Conservation (phyloP, 2,113 vertebrate species). For the Peromyscus maniculatus region DNA sequence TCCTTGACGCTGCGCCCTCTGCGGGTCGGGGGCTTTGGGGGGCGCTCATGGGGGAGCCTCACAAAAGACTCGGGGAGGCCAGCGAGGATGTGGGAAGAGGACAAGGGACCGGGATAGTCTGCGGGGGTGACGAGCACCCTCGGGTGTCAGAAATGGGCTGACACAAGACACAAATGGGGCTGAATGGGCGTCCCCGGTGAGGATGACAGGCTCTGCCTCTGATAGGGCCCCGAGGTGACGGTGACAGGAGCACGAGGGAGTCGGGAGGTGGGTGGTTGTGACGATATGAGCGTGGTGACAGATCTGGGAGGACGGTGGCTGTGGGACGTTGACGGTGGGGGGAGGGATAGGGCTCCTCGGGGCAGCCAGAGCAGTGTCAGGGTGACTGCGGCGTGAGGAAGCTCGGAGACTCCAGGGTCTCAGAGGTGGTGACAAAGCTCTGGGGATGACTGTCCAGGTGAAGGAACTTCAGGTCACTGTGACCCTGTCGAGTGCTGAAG, state of each 20-base stretch:
- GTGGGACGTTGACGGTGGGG: neutral
- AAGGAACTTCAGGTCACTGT: slow-evolving; percentile 54
- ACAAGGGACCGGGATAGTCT: neutral
- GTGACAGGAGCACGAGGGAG: slow-evolving; percentile 49
- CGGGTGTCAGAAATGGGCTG: neutral
- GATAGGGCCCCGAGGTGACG: slow-evolving; percentile 52
- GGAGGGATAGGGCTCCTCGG: neutral
- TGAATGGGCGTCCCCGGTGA: slow-evolving; percentile 51
- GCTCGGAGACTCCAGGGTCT: neutral
- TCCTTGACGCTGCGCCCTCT: slow-evolving; percentile 82
- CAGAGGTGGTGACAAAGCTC: neutral
- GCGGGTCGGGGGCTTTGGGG: slow-evolving; percentile 32
- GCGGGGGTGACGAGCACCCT: slow-evolving; percentile 36
- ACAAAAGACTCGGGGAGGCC: neutral
- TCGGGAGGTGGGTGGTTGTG: slow-evolving; percentile 67
- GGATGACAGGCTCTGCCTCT: slow-evolving; percentile 38
- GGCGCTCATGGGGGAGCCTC: neutral
- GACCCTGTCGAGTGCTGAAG: slow-evolving; percentile 47
- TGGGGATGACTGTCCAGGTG: neutral
- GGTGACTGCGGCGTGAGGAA: slow-evolving; percentile 17
- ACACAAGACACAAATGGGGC: neutral
- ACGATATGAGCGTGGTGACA: slow-evolving; percentile 55
- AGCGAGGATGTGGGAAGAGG: neutral
- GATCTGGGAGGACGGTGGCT: slow-evolving; percentile 61
- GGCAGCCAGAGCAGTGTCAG: slow-evolving; percentile 7